A percentile compares a stretch with the other conserved stretches of the same genome.
Evolutionary conservation across 2,888 invertebrate genomes (phyloP).

Genomic region (Drosophila leonis): DNA sequence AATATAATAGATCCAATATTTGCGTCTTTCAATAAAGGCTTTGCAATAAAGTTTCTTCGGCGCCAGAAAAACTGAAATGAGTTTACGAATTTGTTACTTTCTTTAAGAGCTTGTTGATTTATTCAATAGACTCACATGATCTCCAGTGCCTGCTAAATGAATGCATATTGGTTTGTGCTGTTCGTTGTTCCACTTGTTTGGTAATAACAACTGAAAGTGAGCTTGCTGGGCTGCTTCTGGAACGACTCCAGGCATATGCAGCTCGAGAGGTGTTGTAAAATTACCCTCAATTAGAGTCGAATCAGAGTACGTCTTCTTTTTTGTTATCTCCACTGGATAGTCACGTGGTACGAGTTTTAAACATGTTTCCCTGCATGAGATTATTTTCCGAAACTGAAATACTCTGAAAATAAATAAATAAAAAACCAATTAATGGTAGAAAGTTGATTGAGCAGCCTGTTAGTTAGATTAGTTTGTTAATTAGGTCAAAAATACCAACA

Average conservation of each 20-base stretch:
- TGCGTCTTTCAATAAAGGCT: constrained; percentile 94
- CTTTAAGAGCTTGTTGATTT: neutral
- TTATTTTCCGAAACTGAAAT: constrained; percentile 95
- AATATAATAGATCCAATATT: constrained; percentile 97
- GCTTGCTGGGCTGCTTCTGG: constrained; percentile 93
- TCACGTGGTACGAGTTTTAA: constrained; percentile 92
- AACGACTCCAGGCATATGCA: constrained; percentile 93
- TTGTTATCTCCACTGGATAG: constrained; percentile 94
- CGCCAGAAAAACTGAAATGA: constrained; percentile 93
- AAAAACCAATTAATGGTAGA: neutral
- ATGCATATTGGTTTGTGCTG: constrained; percentile 93
- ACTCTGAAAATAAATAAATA: constrained; percentile 89
- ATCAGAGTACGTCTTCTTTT: constrained; percentile 91
- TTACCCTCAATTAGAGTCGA: constrained; percentile 93
- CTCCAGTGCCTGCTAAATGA: constrained; percentile 98
- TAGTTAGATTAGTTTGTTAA: constrained; percentile 6
- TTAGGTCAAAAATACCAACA: neutral
- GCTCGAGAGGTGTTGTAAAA: constrained; percentile 93
- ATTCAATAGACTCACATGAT: constrained; percentile 87
- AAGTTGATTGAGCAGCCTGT: neutral
- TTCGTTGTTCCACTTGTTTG: constrained; percentile 91
- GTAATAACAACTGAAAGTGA: constrained; percentile 93
- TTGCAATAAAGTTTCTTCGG: constrained; percentile 94
- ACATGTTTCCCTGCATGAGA: constrained; percentile 93
- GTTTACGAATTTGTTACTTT: neutral